Conservation (phyloP, 2,888 invertebrate genomes). For the Leptothorax acervorum region DNA sequence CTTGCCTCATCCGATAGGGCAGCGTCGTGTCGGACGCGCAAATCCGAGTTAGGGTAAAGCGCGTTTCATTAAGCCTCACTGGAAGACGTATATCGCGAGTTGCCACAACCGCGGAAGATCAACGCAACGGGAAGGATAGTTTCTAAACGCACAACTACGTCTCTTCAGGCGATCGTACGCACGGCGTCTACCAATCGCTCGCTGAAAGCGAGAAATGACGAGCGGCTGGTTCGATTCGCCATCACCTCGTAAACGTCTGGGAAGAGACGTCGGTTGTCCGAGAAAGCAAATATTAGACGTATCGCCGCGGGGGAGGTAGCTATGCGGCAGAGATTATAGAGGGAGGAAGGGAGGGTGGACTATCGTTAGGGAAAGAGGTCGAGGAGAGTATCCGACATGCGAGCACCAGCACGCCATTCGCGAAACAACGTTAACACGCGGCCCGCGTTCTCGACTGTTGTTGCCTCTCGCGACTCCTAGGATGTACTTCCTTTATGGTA, state of each 20-base stretch:
- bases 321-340: constrained; percentile 25
- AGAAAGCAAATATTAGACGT: constrained; percentile 47
- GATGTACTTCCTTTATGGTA: constrained; percentile 31
- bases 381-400: constrained; percentile 72
- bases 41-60: constrained; percentile 24
- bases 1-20: constrained; percentile 30
- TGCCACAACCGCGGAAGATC: not conserved
- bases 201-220: constrained; percentile 36
- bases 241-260: constrained; percentile 23
- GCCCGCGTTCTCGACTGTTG: constrained; percentile 71
- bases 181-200: constrained; percentile 12
- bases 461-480: constrained; percentile 49
- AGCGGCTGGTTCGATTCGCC: constrained; percentile 29
- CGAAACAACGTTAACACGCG: constrained; percentile 75
- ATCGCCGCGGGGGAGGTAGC: constrained; percentile 48
- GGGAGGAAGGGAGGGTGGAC: constrained; percentile 51
- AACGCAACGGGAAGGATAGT: not conserved
- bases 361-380: constrained; percentile 69
- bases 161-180: not conserved
- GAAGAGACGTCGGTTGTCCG: constrained; percentile 33
- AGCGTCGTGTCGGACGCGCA: constrained; percentile 21
- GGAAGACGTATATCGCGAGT: not conserved
- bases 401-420: constrained; percentile 79
- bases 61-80: constrained; percentile 27
- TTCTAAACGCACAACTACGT: not conserved